A percentile compares a stretch with the other conserved stretches of the same genome.
These are phyloP conservation scores for Gobio occitaniae DNA, from an alignment of 2,797 vertebrate species.

Conservation along the genomic window DNA sequence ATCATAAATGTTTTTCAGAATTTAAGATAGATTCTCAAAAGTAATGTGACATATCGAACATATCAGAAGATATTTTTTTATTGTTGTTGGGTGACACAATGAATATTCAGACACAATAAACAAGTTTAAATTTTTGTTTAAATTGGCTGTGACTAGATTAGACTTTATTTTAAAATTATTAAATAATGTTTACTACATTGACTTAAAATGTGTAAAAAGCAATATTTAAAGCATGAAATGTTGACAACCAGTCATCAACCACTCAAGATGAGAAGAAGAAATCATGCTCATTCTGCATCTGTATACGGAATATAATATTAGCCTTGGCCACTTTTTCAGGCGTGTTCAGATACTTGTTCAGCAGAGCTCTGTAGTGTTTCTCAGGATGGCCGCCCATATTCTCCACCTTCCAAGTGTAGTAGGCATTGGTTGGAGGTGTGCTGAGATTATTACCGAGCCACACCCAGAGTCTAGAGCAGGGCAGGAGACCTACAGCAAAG, in stretches of 20 bases:
- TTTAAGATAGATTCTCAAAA: not conserved
- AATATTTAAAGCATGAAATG: no score
- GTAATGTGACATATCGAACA: not conserved
- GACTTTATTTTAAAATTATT: not conserved
- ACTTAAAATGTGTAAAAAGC: not conserved
- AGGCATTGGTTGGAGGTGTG: constrained; percentile 38
- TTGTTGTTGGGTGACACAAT: not conserved
- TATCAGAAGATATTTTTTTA: not conserved
- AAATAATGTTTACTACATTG: not conserved
- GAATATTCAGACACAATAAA: not conserved
- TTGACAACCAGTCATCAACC: no score
- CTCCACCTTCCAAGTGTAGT: constrained; percentile 48
- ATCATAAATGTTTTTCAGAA: not conserved
- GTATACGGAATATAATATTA: constrained; percentile 32
- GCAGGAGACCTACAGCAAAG: constrained; percentile 59
- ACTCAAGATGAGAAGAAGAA: constrained; percentile 56
- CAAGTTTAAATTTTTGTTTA: not conserved
- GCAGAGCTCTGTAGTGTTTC: constrained; percentile 54
- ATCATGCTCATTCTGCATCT: constrained; percentile 58
- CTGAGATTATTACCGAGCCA: constrained; percentile 51
- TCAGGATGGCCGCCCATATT: constrained; percentile 45
- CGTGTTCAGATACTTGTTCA: constrained; percentile 51
- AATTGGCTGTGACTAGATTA: not conserved
- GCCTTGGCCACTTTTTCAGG: not conserved
- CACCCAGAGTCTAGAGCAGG: constrained; percentile 59